Evolutionary conservation across 2,797 vertebrate species (phyloP), one percentile per base, ranked within the genome.

Genomic region (Cynodonichthys magdalenae): DNA sequence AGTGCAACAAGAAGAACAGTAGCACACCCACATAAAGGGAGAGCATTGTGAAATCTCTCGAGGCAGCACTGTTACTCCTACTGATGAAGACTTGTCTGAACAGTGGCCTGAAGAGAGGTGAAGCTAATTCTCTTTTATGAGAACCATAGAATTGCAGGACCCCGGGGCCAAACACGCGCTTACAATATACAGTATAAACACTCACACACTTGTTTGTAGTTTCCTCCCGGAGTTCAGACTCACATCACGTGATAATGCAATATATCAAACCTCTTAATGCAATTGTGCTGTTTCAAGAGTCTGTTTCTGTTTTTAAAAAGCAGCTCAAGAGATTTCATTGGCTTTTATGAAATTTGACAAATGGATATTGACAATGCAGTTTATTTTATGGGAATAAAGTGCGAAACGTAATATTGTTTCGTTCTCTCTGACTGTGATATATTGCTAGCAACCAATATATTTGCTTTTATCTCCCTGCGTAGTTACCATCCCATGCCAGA

Each of bases 371-470:
- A 86, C 78, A 80, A 71, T 67, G 68, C 54, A 10, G 73, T 77
- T 73, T 86, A 74, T 83, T 84, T 79, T 70, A 34, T 2, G 8
- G 5, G 66, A 86, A 88, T 83, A 83, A 82, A 79, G 66, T 66
- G 54, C 27, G 52, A 79, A 86, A 81, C 17, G 27, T 71, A 87
- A 88, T 89, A 87, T 85, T 84, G 74, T 85, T 86, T 83, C 63
- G 53, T 31, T 64, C 63, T 55, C 53, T 69, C 63, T 73, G 48
- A 64, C 63, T 71, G 53, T 78, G 70, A 81, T 83, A 73, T 80
- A 80, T 86, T 84, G 80, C 75, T 59, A 59, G 49, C 42, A 64
- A 34, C 47, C 64, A 44, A 62, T 67, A 82, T 81, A 85, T 78
- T 74, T 72, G 77, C 71, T 71, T 70, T 75, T 59, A 66, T 83